Evolutionary conservation across 2,797 vertebrate species (phyloP), one percentile per base, ranked within the genome.

Genomic region (Leptodactylus fallax): DNA sequence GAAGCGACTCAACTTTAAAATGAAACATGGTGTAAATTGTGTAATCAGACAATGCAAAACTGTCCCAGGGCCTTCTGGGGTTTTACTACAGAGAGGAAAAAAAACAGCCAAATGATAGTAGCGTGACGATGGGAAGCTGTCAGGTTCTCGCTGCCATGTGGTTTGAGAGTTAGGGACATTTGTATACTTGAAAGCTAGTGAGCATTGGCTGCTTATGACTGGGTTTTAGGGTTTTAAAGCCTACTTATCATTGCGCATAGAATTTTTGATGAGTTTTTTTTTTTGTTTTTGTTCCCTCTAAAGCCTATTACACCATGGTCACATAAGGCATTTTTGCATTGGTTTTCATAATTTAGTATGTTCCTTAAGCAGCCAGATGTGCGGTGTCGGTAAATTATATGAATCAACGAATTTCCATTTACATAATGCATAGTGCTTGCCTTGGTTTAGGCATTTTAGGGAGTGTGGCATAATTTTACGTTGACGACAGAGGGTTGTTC

Each of bases 11-110:
- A 83, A 86, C 79, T 89, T 89, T 83, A 83, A 83, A 89, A 89
- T 89, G 88, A 89, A 89, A 89, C 85, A 89, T 83, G 63, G 79
- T 86, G 74, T 86, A 89, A 89, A 86, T 80, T 67, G 69, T n/a
- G 49, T 71, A 89, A 89, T 89, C 84, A 89, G 88, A 83, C 84
- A 86, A 86, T 69, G 85, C 61, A 53, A 89, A 89, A 89, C 61
- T 79, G 80, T 89, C 88, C 88, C 61, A 63, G 53, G 71, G 83
- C 87, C 76, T 88, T 80, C 83, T 85, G 87, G 67, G 87, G 55
- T 81, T 82, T 65, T 78, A 16, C 77, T 25, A 85, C 4, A 6
- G 55, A n/a, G 21, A 14, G n/a, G 65, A 88, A 84, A 85, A 81
- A 85, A 27, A 10, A 8, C 14, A 72, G 36, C 23, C 53, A 47